These are phyloP conservation scores for Hirudo medicinalis DNA, from an alignment of 1,140 invertebrate species.

Conservation along the genomic window DNA sequence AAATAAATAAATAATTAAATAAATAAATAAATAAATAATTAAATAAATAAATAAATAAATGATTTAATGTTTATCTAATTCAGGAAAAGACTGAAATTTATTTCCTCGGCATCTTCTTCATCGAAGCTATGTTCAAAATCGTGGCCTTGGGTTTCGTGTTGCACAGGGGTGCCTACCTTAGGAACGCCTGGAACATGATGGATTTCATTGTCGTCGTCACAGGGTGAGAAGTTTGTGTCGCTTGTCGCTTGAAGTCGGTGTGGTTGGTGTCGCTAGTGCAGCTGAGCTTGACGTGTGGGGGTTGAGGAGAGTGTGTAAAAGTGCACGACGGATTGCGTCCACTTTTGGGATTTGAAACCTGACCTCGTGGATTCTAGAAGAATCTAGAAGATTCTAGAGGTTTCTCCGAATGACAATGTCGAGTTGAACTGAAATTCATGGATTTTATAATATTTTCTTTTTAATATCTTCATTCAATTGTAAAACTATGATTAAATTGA, in stretches of 20 bases:
- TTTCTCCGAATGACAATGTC: no score
- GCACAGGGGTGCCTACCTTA: constrained; percentile 94
- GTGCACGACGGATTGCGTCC: no score
- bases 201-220: constrained; percentile 99
- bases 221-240: constrained; percentile 62
- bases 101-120: constrained; percentile 99
- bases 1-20: no score
- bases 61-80: constrained; percentile 10
- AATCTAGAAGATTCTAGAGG: no score
- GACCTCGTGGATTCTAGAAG: no score
- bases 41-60: background rate
- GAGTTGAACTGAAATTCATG: no score
- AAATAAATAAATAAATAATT: no score
- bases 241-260: background rate
- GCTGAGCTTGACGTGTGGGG: background rate
- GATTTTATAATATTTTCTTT: no score
- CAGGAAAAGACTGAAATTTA: constrained; percentile 97
- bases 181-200: constrained; percentile 99
- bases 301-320: no score
- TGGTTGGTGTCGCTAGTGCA: background rate
- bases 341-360: no score
- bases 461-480: no score
- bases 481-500: no score
- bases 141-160: constrained; percentile 97
- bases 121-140: constrained; percentile 99